Evolutionary conservation across 2,888 invertebrate genomes (phyloP).

Genomic region (Bombylius discolor): DNA sequence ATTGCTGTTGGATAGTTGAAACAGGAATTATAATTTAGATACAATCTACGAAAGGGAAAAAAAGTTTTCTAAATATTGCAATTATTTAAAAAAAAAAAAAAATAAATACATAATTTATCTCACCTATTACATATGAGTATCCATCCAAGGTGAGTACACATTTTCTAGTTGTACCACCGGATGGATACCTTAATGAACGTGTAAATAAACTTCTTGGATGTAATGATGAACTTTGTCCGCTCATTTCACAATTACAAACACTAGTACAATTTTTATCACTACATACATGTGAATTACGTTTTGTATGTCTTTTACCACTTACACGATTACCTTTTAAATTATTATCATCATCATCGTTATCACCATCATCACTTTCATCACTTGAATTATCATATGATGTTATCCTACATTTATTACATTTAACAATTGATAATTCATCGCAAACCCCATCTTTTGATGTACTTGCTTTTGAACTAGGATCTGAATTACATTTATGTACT

Average conservation of each 20-base stretch:
- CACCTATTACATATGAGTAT: constrained; percentile 80
- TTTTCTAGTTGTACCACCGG: constrained; percentile 51
- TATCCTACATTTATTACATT: background rate
- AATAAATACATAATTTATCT: constrained; percentile 27
- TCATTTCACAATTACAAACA: constrained; percentile 2
- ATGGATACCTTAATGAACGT: constrained; percentile 31
- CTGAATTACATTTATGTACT: constrained; percentile 55
- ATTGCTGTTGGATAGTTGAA: too few relatives aligned
- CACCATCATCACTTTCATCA: background rate
- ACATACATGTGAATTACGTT: constrained; percentile 1
- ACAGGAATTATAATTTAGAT: too few relatives aligned
- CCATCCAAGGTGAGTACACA: constrained; percentile 76
- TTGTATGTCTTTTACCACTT: background rate
- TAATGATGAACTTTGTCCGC: constrained; percentile 14
- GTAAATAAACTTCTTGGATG: constrained; percentile 22
- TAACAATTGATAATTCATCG: background rate
- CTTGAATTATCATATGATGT: background rate
- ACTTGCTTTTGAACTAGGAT: constrained; percentile 40
- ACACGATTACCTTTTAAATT: background rate
- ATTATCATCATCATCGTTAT: background rate
- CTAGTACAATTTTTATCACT: constrained; percentile 1
- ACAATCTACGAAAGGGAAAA: too few relatives aligned
- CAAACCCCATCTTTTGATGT: background rate
- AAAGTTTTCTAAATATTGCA: too few relatives aligned
- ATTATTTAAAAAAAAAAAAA: constrained; percentile 39